These are phyloP conservation scores for Rhabdomys pumilio DNA, from an alignment of 2,797 vertebrate genomes.

Conservation along the genomic window DNA sequence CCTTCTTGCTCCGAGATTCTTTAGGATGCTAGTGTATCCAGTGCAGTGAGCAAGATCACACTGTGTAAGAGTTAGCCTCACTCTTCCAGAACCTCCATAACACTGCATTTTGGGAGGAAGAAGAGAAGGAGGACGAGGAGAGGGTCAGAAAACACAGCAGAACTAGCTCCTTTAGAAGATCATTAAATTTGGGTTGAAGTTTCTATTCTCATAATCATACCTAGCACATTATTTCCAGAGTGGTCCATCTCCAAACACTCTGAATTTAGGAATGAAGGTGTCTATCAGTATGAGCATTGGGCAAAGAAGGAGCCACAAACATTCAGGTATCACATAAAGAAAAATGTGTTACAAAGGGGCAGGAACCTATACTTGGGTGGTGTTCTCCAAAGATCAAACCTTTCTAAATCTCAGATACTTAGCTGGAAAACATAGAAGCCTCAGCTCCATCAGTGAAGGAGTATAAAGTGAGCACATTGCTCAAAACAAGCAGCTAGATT, in stretches of 20 bases:
- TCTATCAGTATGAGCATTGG: not conserved
- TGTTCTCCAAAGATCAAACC: not conserved
- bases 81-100: not conserved
- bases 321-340: not conserved
- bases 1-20: not conserved
- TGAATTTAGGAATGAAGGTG: not conserved
- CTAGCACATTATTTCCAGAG: not conserved
- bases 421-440: not conserved
- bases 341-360: not conserved
- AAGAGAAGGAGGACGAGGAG: not conserved
- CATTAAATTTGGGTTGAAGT: not conserved
- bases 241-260: not conserved
- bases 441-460: not conserved
- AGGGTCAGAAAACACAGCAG: too few relatives aligned
- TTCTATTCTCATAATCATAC: not conserved
- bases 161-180: not conserved
- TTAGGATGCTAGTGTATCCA: not conserved
- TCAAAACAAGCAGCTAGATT: not conserved
- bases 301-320: not conserved
- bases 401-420: conserved; percentile 23
- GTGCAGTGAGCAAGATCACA: not conserved
- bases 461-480: not conserved
- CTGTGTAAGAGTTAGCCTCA: not conserved
- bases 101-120: too few relatives aligned
- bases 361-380: not conserved